Evolutionary conservation across 37 sponge, comb jelly and placozoan species (phyloP), one percentile per base, ranked within the genome.

Genomic region (Petrosia ficiformis): DNA sequence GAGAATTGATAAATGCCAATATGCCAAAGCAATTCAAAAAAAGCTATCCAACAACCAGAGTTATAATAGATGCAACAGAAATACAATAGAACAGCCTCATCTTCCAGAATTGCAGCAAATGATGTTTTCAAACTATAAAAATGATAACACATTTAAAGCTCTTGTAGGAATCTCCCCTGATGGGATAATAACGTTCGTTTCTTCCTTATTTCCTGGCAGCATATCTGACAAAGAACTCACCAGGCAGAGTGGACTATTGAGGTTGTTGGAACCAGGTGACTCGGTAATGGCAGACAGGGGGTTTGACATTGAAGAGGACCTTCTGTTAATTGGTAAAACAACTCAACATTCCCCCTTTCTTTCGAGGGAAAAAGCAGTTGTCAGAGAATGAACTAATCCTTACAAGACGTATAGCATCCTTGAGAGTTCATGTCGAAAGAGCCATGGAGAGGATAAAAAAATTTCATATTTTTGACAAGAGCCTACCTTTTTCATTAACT

Each of bases 251-350:
- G 87, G 87, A 39, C 1, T 86, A 4, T 68, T 86, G 73, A 42
- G 77, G 4, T 44, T 84, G 6, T 41, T 84, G 21, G 71, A 86
- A 43, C 5, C 10, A 43, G 87, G 87, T 52, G 87, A 86, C 56
- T 39, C 56, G 5, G 57, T 86, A 14, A 86, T 86, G 87, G 87
- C 87, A 10, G 87, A 86, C 60, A 42, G 80, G 37, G 77, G 87
- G 24, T 77, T 84, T 32, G n/a, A n/a, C n/a, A n/a, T n/a, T n/a
- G n/a, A n/a, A n/a, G n/a, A n/a, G n/a, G n/a, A n/a, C n/a, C n/a
- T 25, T 35, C 31, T 42, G 1, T 30, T 21, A 24, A 64, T 71
- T 34, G 72, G 52, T 58, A 33, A 28, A 21, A 21, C 39, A 58
- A 34, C 2, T 78, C 33, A 78, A 78, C 52, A 67, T 78, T 44